Conservation (phyloP, 2,113 vertebrate genomes). For the Petromus typicus region DNA sequence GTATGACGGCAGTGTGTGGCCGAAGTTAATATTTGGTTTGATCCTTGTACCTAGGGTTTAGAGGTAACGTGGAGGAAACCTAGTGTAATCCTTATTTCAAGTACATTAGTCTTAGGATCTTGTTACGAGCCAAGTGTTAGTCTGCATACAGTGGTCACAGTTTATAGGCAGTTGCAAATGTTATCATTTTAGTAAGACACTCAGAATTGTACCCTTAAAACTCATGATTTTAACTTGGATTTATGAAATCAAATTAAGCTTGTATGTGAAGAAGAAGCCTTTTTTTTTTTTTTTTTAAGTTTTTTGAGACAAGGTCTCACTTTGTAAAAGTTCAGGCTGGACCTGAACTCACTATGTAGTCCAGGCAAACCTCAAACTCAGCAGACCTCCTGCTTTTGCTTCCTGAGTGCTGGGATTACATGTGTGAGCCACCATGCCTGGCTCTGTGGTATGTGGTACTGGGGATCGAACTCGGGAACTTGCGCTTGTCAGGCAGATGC, state of each 20-base stretch:
- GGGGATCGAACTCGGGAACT: too few species aligned
- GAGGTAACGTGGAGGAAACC: constrained; percentile 34
- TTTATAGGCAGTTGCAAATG: constrained; percentile 13
- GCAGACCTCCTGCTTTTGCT: too few species aligned
- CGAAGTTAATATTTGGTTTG: constrained; percentile 65
- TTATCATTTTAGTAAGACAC: constrained; percentile 42
- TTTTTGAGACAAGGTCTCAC: too few species aligned
- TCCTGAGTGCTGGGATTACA: too few species aligned
- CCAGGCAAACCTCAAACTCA: too few species aligned
- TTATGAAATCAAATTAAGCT: constrained; percentile 61
- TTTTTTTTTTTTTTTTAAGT: too few species aligned
- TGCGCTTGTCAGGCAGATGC: too few species aligned
- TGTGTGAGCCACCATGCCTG: too few species aligned
- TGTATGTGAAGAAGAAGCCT: constrained; percentile 17
- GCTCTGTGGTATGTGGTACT: too few species aligned
- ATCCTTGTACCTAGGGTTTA: constrained; percentile 43
- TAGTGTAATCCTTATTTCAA: constrained; percentile 40
- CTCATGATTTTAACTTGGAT: constrained; percentile 20
- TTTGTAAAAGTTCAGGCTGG: too few species aligned
- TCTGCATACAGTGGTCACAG: constrained; percentile 2
- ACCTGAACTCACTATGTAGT: too few species aligned
- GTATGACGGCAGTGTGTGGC: not conserved
- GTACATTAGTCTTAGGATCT: constrained; percentile 41
- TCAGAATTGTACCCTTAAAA: not conserved
- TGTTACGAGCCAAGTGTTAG: constrained; percentile 40